Evolutionary conservation across 2,888 invertebrate genomes (phyloP).

Genomic region (Chrysolina haemoptera): DNA sequence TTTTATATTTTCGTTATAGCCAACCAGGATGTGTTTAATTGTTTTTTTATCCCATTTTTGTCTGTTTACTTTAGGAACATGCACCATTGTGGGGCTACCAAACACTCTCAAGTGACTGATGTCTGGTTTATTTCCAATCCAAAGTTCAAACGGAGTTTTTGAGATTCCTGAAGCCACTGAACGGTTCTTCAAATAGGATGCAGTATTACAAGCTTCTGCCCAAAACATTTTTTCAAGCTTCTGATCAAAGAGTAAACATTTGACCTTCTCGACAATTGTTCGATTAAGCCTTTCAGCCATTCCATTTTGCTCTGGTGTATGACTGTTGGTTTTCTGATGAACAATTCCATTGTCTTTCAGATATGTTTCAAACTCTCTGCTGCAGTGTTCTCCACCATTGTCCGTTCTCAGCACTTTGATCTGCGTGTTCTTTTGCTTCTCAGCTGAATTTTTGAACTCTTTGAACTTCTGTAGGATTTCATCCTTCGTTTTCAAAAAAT

Average conservation of each 20-base stretch:
- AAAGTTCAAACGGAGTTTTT: slow-evolving; percentile 3
- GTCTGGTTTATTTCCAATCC: slow-evolving; percentile 31
- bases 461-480: slow-evolving; percentile 35
- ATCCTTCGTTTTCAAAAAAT: slow-evolving; percentile 43
- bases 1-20: slow-evolving; percentile 52
- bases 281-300: too few species aligned
- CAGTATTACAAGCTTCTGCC: background rate
- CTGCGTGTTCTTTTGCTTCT: slow-evolving; percentile 28
- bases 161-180: slow-evolving; percentile 1
- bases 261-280: too few species aligned
- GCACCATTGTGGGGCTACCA: slow-evolving; percentile 49
- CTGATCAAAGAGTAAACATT: background rate
- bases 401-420: slow-evolving; percentile 23
- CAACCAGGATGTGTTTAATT: slow-evolving; percentile 49
- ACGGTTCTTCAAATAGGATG: background rate
- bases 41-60: slow-evolving; percentile 53
- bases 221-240: slow-evolving; percentile 22
- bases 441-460: slow-evolving; percentile 32
- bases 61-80: slow-evolving; percentile 49
- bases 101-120: slow-evolving; percentile 53
- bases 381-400: slow-evolving; percentile 33
- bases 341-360: too few species aligned
- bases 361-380: too few species aligned
- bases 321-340: too few species aligned
- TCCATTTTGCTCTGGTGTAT: too few species aligned